Base-by-base conservation (phyloP, 2,888 invertebrate species). In the Anthophora plumipes region DNA sequence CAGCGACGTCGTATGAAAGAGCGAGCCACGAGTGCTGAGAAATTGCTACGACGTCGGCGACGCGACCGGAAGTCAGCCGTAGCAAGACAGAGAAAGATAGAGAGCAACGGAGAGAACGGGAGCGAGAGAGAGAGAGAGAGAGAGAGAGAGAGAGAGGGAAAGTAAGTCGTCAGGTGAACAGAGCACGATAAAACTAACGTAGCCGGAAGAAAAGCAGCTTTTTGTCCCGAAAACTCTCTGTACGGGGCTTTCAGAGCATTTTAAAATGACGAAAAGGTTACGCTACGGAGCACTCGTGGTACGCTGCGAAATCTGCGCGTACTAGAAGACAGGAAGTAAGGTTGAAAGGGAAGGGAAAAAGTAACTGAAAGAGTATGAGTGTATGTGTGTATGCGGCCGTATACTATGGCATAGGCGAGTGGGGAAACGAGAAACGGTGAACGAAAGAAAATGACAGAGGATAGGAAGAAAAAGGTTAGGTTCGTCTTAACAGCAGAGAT, bases 181-280 rank as follows among this genome's bases (percentile, higher is more conserved):
- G 66, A 80, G 74, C 72, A 31, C 80, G 74, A 72, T 77, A 69
- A 77, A 79, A 82, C 72, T 80, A 79, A 71, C 70, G 76, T 66
- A 77, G 69, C 74, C 80, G 83, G 79, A 81, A 87, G 87, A 88
- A 78, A 84, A 80, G 81, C 83, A 77, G 60, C 80, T 88, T 85
- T 86, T 89, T 87, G 85, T 84, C 82, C 79, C 82, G 80, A 85
- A 88, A 87, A 88, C 87, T 90, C 87, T 90, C 80, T 67, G 84
- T 81, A 55, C 80, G 57, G 31, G 83, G 86, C 85, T 90, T 88
- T 89, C 80, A 88, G 85, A 77, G 82, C 82, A 85, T 83, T 90
- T 87, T 85, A 87, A 89, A 90, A 88, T 86, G 87, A 85, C 85
- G 87, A 83, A 86, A 82, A 88, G 88, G 85, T 89, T 90, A 88